Evolutionary conservation across 2,113 vertebrate species (phyloP).

Genomic region (Rhombomys opimus): DNA sequence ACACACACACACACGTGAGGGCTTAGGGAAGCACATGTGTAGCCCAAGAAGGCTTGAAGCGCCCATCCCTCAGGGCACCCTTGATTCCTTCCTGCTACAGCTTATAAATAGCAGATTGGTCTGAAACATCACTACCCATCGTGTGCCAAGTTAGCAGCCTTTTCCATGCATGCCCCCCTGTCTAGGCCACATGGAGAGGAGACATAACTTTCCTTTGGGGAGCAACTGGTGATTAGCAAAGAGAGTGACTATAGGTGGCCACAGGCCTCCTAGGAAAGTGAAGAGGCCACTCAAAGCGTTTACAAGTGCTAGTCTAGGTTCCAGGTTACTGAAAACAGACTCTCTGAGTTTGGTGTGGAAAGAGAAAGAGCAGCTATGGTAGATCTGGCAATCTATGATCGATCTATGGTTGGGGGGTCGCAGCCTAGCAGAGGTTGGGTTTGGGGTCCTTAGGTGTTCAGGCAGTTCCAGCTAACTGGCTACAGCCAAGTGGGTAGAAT

Average conservation of each 20-base stretch:
- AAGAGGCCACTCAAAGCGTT: neutral
- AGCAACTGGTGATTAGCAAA: neutral
- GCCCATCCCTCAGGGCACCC: neutral
- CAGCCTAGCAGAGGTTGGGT: no score
- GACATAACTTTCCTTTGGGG: neutral
- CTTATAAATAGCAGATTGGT: neutral
- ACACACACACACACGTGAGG: neutral
- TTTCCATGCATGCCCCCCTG: neutral
- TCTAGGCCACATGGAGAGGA: neutral
- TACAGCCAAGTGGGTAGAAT: neutral
- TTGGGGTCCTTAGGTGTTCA: neutral
- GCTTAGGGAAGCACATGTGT: neutral
- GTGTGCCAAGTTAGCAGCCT: neutral
- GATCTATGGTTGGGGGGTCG: neutral
- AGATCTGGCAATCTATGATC: neutral
- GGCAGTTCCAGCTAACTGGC: neutral
- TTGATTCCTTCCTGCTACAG: neutral
- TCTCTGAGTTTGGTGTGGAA: neutral
- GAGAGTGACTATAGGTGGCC: neutral
- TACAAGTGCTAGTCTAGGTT: neutral
- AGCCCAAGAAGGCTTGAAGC: neutral
- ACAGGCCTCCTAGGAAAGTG: neutral
- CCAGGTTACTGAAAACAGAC: no score
- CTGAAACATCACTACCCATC: neutral
- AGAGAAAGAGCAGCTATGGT: neutral